These are phyloP conservation scores for Poicephalus gulielmi DNA, from an alignment of 2,113 vertebrate genomes.

Conservation along the genomic window DNA sequence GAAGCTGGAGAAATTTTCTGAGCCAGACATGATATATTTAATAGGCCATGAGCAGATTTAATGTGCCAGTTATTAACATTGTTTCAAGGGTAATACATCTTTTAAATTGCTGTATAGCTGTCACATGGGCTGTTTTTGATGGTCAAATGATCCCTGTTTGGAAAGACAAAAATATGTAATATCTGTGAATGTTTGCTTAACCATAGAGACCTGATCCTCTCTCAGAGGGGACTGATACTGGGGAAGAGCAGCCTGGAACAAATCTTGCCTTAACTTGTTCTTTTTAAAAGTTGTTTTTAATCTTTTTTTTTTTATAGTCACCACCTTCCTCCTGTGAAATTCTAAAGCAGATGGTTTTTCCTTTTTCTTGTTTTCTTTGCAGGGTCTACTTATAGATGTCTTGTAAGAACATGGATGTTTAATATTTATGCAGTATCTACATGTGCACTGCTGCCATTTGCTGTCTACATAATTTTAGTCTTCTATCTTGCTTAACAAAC, in stretches of 20 bases:
- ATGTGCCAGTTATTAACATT: background rate
- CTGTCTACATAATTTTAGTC: conserved; percentile 2
- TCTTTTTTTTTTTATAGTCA: background rate
- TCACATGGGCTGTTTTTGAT: background rate
- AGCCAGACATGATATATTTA: background rate
- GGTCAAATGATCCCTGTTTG: background rate
- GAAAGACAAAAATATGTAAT: background rate
- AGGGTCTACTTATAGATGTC: conserved; percentile 7
- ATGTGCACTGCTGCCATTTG: conserved; percentile 26
- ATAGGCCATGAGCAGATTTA: background rate
- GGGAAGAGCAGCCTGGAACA: conserved; percentile 7
- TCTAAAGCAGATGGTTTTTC: conserved; percentile 21
- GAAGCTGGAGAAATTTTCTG: background rate
- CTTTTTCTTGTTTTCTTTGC: conserved; percentile 15
- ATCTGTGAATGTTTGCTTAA: background rate
- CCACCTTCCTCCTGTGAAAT: background rate
- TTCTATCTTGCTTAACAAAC: conserved; percentile 46
- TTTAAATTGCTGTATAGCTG: background rate
- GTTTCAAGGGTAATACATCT: background rate
- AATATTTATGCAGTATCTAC: conserved; percentile 41
- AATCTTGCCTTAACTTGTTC: background rate
- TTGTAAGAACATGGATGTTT: conserved; percentile 26
- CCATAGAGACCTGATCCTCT: background rate
- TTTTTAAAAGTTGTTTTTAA: background rate
- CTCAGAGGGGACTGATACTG: background rate